phyloP scores from a whole-genome alignment of 2,888 invertebrate species.

The Eupithecia subfuscata region DNA sequence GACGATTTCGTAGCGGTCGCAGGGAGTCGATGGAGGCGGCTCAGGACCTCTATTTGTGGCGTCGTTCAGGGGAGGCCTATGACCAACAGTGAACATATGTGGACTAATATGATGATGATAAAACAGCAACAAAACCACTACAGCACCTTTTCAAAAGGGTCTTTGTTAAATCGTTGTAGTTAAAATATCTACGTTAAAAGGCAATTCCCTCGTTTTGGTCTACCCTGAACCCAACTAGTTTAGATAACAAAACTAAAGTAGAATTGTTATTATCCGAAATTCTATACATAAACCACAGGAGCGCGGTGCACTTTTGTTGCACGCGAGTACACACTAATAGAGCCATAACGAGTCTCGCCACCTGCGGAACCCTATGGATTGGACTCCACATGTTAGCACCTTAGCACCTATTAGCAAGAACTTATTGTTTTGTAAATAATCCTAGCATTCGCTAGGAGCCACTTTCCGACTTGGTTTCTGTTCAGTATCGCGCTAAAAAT shows the following conservation, averaged over 20 bases:
- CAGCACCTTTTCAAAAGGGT: neutral
- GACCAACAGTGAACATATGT: too few relatives aligned
- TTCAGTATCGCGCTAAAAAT: neutral
- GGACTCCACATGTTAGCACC: neutral
- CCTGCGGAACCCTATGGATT: conserved; percentile 48
- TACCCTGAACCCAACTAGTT: conserved; percentile 1
- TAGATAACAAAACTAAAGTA: conserved; percentile 9
- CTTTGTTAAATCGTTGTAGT: neutral
- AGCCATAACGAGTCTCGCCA: conserved; percentile 52
- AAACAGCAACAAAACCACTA: neutral
- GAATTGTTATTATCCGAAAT: conserved; percentile 18
- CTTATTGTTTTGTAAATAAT: neutral
- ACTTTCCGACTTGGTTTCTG: neutral
- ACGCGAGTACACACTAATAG: conserved; percentile 44
- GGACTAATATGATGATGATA: too few relatives aligned
- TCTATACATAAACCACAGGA: conserved; percentile 4
- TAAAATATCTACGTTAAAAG: neutral
- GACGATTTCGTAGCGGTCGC: too few relatives aligned
- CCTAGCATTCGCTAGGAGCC: neutral
- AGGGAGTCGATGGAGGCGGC: too few relatives aligned
- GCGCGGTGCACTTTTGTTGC: conserved; percentile 24
- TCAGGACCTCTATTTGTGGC: too few relatives aligned
- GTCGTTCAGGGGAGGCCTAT: too few relatives aligned
- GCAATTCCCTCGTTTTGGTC: neutral
- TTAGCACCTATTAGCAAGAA: neutral